These are phyloP conservation scores for Montifringilla adamsi DNA, from an alignment of 2,113 vertebrate genomes.

Conservation along the genomic window DNA sequence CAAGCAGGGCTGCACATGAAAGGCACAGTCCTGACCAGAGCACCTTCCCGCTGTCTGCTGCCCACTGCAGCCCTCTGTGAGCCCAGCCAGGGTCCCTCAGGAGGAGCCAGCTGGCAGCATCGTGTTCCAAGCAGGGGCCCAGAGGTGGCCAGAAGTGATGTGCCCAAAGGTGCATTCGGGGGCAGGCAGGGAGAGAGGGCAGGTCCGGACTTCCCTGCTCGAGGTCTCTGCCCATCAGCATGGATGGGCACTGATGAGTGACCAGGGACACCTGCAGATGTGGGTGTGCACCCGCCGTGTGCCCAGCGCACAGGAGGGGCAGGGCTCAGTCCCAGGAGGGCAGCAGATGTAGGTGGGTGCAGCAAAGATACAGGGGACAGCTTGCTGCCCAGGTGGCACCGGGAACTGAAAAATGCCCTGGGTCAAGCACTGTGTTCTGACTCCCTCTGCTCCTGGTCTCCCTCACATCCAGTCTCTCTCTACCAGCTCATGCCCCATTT, in stretches of 20 bases:
- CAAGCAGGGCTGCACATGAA: accelerated
- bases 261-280: neutral
- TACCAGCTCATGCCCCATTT: neutral
- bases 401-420: neutral
- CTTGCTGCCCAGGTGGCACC: neutral
- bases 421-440: neutral
- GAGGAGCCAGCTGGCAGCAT: neutral
- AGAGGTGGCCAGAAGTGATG: neutral
- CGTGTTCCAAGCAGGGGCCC: accelerated
- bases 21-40: neutral
- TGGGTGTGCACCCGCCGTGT: accelerated
- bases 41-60: neutral
- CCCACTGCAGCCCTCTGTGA: neutral
- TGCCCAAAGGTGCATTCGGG: neutral
- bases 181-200: neutral
- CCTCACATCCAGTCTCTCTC: neutral
- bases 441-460: neutral
- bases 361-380: accelerated
- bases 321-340: neutral
- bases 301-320: accelerated
- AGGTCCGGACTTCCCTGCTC: neutral
- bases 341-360: accelerated
- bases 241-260: accelerated
- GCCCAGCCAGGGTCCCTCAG: neutral
- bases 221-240: neutral